Percentiles rank a stretch among this genome's conserved stretches.
These are phyloP conservation scores for Panthera uncia DNA, from an alignment of 2,113 vertebrate species.

Conservation along the genomic window DNA sequence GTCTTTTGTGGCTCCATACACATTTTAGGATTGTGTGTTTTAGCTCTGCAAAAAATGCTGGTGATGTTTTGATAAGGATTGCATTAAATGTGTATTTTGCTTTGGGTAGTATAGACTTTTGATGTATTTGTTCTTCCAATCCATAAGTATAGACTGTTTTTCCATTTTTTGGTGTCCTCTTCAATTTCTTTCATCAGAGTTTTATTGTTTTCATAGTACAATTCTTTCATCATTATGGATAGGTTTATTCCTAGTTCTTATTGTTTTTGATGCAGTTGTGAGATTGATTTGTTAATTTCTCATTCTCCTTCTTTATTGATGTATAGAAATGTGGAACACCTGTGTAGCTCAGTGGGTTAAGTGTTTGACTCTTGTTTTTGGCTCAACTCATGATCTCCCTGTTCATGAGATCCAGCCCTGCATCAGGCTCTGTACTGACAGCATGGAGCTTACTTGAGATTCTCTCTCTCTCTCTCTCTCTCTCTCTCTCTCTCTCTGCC, in stretches of 20 bases:
- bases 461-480: too few species aligned
- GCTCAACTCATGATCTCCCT: too few species aligned
- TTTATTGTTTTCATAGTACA: neutral
- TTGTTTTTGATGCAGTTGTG: neutral
- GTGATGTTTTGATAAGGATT: neutral
- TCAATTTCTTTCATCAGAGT: neutral
- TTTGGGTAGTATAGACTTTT: neutral
- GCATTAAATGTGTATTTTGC: neutral
- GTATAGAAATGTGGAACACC: neutral
- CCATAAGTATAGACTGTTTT: neutral
- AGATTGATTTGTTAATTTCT: neutral
- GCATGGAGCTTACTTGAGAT: too few species aligned
- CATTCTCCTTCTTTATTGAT: neutral
- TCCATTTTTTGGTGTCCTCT: neutral
- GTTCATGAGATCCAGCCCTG: too few species aligned
- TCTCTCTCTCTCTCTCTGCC: too few species aligned
- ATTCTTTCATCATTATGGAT: neutral
- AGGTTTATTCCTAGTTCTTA: neutral
- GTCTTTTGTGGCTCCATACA: neutral
- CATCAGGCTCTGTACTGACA: too few species aligned
- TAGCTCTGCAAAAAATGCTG: neutral
- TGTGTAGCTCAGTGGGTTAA: too few species aligned
- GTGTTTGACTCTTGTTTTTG: too few species aligned
- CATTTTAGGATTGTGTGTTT: neutral
- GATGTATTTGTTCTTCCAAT: neutral